Conservation (phyloP, 2,797 vertebrate species). For the Microctenopoma stevenorrisi region DNA sequence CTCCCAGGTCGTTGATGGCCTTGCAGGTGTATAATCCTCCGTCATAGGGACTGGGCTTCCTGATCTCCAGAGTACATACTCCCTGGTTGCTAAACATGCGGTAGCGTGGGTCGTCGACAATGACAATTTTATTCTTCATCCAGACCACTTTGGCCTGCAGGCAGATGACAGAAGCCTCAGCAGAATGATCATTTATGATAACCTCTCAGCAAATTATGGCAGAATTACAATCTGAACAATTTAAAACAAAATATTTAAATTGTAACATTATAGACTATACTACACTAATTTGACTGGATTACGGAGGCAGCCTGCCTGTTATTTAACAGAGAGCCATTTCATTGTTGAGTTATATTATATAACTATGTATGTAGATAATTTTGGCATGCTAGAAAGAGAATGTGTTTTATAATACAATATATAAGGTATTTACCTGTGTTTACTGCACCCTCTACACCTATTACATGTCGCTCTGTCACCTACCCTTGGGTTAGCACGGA, state of each 20-base stretch:
- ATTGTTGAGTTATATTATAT: too few relatives aligned
- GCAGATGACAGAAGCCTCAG: conserved; percentile 34
- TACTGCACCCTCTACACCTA: neutral
- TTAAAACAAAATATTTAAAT: too few relatives aligned
- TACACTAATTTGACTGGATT: too few relatives aligned
- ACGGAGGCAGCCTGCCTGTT: too few relatives aligned
- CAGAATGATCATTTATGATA: too few relatives aligned
- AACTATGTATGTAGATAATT: neutral
- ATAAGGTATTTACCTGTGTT: conserved; percentile 21
- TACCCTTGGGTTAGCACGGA: conserved; percentile 97
- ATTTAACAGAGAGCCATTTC: too few relatives aligned
- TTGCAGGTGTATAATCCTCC: conserved; percentile 93
- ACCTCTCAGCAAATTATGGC: too few relatives aligned
- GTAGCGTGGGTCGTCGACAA: conserved; percentile 93
- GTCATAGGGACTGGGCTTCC: conserved; percentile 95
- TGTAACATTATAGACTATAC: too few relatives aligned
- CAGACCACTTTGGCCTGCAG: conserved; percentile 94
- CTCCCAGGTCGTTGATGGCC: conserved; percentile 92
- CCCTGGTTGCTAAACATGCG: conserved; percentile 99
- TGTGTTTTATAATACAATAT: neutral
- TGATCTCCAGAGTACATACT: conserved; percentile 96
- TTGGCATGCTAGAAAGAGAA: neutral
- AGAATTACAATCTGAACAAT: too few relatives aligned
- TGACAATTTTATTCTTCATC: conserved; percentile 97
- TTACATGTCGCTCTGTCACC: conserved; percentile 34